Evolutionary conservation across 2,888 invertebrate species (phyloP).

Genomic region (Synanthedon formicaeformis): DNA sequence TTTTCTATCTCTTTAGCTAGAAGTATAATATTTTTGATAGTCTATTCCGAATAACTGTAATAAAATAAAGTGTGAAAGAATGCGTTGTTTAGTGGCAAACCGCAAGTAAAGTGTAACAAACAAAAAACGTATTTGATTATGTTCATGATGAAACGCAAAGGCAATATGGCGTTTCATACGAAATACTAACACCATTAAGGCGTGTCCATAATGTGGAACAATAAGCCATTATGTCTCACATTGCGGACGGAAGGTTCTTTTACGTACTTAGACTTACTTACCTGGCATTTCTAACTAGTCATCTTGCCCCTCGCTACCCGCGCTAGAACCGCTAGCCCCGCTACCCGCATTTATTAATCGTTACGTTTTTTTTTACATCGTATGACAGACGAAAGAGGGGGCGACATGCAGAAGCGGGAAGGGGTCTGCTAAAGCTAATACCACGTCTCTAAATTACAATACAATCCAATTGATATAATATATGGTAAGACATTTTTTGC

Average conservation of each 20-base stretch:
- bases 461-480: background rate
- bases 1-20: no score
- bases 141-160: no score
- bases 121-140: no score
- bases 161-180: background rate
- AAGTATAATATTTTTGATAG: no score
- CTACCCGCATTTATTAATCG: background rate
- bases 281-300: background rate
- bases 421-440: background rate
- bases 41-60: no score
- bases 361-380: no score
- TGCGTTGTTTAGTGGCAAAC: no score
- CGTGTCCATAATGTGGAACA: slow-evolving; percentile 13
- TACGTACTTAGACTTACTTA: slow-evolving; percentile 1
- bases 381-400: no score
- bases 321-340: no score
- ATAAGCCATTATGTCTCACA: slow-evolving; percentile 11
- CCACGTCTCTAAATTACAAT: background rate
- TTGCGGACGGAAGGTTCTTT: slow-evolving; percentile 5
- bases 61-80: no score
- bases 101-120: no score
- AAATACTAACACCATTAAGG: slow-evolving; percentile 10
- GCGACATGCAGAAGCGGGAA: no score
- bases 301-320: slow-evolving; percentile 1
- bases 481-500: background rate